Base-by-base conservation (phyloP, 2,888 invertebrate species). In the Apocheima hispidaria region DNA sequence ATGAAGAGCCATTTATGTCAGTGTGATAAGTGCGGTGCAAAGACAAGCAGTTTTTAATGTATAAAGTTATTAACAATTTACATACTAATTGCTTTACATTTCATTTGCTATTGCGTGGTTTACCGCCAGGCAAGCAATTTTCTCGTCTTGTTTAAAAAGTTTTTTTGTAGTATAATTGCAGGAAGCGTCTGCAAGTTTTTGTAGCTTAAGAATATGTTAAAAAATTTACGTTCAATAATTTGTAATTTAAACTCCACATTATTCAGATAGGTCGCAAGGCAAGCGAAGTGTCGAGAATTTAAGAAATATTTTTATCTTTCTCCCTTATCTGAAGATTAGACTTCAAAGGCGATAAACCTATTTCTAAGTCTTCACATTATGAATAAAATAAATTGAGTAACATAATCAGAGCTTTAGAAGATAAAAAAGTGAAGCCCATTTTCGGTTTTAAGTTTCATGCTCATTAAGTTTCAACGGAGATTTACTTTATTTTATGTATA, bases 351-450 rank as follows among this genome's bases (percentile, higher is more conserved):
- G 46, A 46, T 46, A 49, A 49, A 49, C 35, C 23, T 23, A 35
- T 20, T 48, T 33, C 49, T 14, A 36, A 49, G 23, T 49, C 33
- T 49, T 49, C 14, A 35, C 49, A 35, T 35, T 49, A 49, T 49
- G 35, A 36, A 49, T 49, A 36, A 49, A 49, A 49, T 49, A 49
- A 49, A 35, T 14, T 21, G 23, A 21, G 49, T 14, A 14, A 49
- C 21, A 35, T 49, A 49, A 49, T 49, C 33, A 49, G 4, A 14
- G 35, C 14, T 49, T 49, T 23, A 4, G 35, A 23, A 36, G 49
- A 49, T 49, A 49, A 49, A 49, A 48, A 35, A 30, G 12, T 3
- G 21, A 36, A 35, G 23, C 35, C 20, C 30, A 20, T 30, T 49
- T 12, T 18, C 21, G 23, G 35, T 35, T 21, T 49, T 49, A 14